A percentile compares a stretch with the other conserved stretches of the same genome.
These are phyloP conservation scores for Rotaria macrura DNA, from an alignment of 2,888 invertebrate species.

Conservation along the genomic window DNA sequence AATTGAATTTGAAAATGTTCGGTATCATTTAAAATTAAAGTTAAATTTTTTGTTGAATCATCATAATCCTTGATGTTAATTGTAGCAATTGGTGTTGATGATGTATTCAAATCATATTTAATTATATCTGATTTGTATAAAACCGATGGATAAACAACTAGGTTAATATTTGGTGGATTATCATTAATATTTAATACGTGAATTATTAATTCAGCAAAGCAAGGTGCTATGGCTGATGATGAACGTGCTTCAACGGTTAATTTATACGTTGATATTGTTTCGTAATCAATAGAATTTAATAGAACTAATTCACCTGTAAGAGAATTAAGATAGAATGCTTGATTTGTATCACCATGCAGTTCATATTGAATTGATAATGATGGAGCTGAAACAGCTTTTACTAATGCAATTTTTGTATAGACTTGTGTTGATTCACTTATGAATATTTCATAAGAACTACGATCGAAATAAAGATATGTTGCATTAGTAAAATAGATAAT, in stretches of 20 bases:
- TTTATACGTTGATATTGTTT: background rate
- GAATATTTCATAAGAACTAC: background rate
- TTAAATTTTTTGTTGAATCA: background rate
- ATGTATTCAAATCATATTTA: background rate
- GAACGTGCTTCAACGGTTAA: background rate
- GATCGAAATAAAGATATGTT: background rate
- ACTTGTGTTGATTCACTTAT: background rate
- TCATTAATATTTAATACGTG: background rate
- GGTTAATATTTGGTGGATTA: background rate
- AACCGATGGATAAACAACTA: background rate
- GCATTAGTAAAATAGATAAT: background rate
- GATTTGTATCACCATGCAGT: background rate
- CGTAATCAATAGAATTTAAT: background rate
- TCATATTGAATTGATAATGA: background rate
- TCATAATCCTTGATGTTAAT: background rate
- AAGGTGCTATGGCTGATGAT: background rate
- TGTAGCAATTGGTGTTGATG: background rate
- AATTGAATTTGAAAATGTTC: slow-evolving; percentile 18
- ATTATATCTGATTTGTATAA: background rate
- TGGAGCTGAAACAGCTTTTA: background rate
- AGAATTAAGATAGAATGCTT: background rate
- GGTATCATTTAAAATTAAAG: background rate
- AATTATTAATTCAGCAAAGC: background rate
- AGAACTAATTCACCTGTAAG: background rate
- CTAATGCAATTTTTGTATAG: background rate